Base-by-base conservation (phyloP, 1,140 invertebrate species). In the Hormaphis cornu region DNA sequence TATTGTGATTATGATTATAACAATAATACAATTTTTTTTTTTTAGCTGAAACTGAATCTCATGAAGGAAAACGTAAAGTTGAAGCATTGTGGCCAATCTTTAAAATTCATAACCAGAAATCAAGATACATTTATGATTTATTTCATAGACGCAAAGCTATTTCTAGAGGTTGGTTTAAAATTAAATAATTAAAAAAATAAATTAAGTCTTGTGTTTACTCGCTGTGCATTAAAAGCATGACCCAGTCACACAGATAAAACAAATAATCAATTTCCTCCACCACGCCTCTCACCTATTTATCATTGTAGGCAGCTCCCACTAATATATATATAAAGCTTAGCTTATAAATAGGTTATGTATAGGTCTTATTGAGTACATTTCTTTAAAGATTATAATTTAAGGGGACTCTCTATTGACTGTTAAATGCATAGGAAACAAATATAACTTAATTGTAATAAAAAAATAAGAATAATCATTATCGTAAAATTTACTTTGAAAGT, bases 81-180 rank as follows among this genome's bases (percentile, higher is more conserved):
- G 97, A 99, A 83, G 90, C 93, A 0, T 78, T 98, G 6, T 99
- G 97, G 97, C 97, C 97, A 10, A 97, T 99, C 75, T 99, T 99
- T 76, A 94, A 96, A 81, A 93, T 99, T 46, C 97, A 99, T 77
- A 95, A 99, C 81, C 97, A 99, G 76, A 94, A 95, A 76, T 96
- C 94, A 1, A 81, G 97, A 72, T 99, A 98, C 74, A 95, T 99
- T 70, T 99, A 92, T 78, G 97, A 99, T 77, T 78, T 99, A 26
- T 99, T 89, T 79, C 97, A 97, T 77, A 85, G 95, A 75, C 81
- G 96, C 48, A 97, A 98, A 82, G 95, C 95, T 24, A 99, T 99
- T 48, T 95, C 90, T 75, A 86, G 89, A 82, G 86, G 87, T 88
- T 78, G 76, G 72, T 72, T 40, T n/a, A n/a, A n/a, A n/a, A n/a